A percentile compares a stretch with the other conserved stretches of the same genome.
These are phyloP conservation scores for Anoplopoma fimbria DNA, from an alignment of 2,113 vertebrate species.

Conservation along the genomic window DNA sequence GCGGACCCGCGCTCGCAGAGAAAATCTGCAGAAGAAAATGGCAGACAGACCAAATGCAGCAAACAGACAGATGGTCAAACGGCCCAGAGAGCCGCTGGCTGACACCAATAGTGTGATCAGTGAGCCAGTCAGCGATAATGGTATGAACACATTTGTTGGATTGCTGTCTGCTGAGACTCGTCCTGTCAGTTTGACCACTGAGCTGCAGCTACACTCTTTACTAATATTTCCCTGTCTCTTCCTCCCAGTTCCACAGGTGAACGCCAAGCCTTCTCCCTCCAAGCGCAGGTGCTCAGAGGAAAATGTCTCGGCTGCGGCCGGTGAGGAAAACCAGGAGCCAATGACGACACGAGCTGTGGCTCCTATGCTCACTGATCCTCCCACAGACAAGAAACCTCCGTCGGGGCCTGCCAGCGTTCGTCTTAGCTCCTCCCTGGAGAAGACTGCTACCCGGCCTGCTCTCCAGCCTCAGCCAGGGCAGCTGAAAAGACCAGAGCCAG, in stretches of 20 bases:
- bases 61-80: conserved; percentile 82
- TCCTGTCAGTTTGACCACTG: background rate
- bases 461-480: conserved; percentile 14
- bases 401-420: conserved; percentile 37
- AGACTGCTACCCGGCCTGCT: background rate
- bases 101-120: conserved; percentile 86
- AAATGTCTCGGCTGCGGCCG: conserved; percentile 63
- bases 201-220: background rate
- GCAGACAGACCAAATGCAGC: conserved; percentile 88
- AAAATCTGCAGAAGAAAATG: conserved; percentile 97
- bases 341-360: conserved; percentile 10
- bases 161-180: background rate
- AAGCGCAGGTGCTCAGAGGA: conserved; percentile 91
- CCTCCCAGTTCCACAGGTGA: conserved; percentile 79
- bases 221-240: background rate
- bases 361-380: conserved; percentile 64
- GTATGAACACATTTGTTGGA: conserved; percentile 69
- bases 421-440: conserved; percentile 54
- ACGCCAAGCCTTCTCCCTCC: conserved; percentile 91
- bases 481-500: conserved; percentile 1
- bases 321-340: conserved; percentile 86
- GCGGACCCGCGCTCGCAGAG: conserved; percentile 93
- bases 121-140: conserved; percentile 79
- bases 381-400: conserved; percentile 72
- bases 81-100: conserved; percentile 89